A percentile compares a stretch with the other conserved stretches of the same genome.
These are phyloP conservation scores for Thalpophila matura DNA, from an alignment of 2,888 invertebrate species.

Conservation along the genomic window DNA sequence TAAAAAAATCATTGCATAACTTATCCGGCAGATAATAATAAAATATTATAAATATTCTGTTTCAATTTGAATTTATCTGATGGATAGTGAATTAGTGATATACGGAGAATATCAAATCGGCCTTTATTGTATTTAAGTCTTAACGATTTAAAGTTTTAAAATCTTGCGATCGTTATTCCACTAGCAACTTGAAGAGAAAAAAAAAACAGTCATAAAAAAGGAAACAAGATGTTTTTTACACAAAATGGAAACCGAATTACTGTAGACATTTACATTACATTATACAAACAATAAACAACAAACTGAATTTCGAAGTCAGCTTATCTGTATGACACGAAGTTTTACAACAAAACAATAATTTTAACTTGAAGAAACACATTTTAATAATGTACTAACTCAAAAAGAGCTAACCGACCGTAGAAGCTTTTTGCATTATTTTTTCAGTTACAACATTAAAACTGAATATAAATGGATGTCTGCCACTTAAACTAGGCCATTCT, in stretches of 20 bases:
- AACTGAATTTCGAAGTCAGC: conserved; percentile 25
- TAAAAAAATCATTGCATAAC: no score
- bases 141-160: no score
- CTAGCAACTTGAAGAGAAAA: no score
- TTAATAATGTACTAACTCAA: conserved; percentile 50
- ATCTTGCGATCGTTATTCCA: no score
- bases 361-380: conserved; percentile 46
- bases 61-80: no score
- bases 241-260: neutral
- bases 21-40: no score
- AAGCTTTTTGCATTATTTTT: conserved; percentile 52
- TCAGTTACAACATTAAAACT: conserved; percentile 63
- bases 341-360: conserved; percentile 48
- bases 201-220: neutral
- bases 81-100: no score
- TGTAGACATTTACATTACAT: neutral
- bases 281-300: conserved; percentile 26
- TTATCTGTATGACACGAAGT: conserved; percentile 35
- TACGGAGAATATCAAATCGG: no score
- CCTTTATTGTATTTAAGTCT: no score
- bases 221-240: neutral
- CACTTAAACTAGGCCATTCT: conserved; percentile 57
- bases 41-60: no score
- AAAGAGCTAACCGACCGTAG: conserved; percentile 36
- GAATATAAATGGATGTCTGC: conserved; percentile 63